Evolutionary conservation across 2,797 vertebrate species (phyloP).

Genomic region (Peromyscus melanophrys): DNA sequence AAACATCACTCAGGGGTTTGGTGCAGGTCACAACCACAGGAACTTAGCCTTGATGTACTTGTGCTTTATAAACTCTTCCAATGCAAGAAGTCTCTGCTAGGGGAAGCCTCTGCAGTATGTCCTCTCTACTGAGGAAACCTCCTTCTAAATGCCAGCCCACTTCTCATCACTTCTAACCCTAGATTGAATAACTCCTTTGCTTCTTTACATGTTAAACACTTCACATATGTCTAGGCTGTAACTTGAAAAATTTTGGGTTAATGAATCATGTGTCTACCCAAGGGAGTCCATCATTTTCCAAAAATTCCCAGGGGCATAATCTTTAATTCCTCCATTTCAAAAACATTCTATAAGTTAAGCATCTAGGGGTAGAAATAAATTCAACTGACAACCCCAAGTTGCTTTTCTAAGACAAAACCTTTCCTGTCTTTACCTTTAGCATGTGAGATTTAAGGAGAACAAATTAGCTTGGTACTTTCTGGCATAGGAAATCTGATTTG

Average conservation of each 20-base stretch:
- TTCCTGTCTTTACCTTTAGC: conserved; percentile 60
- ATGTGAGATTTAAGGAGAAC: conserved; percentile 60
- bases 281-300: conserved; percentile 79
- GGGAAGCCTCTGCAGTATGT: background rate
- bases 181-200: conserved; percentile 74
- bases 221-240: conserved; percentile 83
- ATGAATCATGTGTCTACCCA: conserved; percentile 81
- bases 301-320: conserved; percentile 74
- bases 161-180: conserved; percentile 64
- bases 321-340: conserved; percentile 79
- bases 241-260: conserved; percentile 81
- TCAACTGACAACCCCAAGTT: conserved; percentile 73
- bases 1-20: background rate
- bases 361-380: conserved; percentile 66
- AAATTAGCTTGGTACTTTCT: conserved; percentile 66
- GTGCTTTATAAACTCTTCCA: conserved; percentile 27
- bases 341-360: conserved; percentile 75
- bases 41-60: background rate
- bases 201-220: conserved; percentile 75
- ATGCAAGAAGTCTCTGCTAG: background rate
- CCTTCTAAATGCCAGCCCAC: conserved; percentile 68
- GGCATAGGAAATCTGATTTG: conserved; percentile 65
- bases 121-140: conserved; percentile 45
- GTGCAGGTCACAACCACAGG: background rate
- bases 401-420: conserved; percentile 71